Evolutionary conservation across 2,888 invertebrate species (phyloP).

Genomic region (Hipparchia semele): DNA sequence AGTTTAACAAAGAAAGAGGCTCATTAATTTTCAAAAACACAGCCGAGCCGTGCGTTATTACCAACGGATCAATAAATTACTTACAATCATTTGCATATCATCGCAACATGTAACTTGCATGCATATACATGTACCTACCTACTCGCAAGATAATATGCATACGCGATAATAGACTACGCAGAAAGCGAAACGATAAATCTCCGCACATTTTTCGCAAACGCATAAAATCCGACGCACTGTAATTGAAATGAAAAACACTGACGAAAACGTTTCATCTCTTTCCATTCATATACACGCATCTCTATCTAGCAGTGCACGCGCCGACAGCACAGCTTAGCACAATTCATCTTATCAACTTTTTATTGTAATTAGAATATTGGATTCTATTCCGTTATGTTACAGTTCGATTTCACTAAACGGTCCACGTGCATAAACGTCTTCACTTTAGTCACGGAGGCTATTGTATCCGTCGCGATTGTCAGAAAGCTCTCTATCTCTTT

Average conservation of each 20-base stretch:
- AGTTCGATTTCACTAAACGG: conserved; percentile 42
- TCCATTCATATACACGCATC: conserved; percentile 57
- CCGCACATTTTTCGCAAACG: conserved; percentile 78
- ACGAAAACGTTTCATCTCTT: conserved; percentile 52
- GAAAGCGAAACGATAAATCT: conserved; percentile 74
- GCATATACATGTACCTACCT: conserved; percentile 32
- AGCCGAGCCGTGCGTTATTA: conserved; percentile 40
- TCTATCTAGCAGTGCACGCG: conserved; percentile 70
- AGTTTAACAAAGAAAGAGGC: conserved; percentile 38
- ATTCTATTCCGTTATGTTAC: conserved; percentile 42
- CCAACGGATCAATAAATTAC: conserved; percentile 49
- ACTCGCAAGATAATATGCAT: conserved; percentile 36
- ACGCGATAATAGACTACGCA: conserved; percentile 68
- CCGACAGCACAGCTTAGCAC: conserved; percentile 38
- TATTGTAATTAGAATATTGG: conserved; percentile 37
- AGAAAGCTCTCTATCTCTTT: conserved; percentile 57
- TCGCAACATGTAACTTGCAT: conserved; percentile 44
- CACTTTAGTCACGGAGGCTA: conserved; percentile 53
- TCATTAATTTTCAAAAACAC: conserved; percentile 41
- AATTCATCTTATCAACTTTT: conserved; percentile 33
- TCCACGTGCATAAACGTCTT: conserved; percentile 41
- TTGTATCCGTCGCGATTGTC: conserved; percentile 75
- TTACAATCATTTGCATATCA: conserved; percentile 50
- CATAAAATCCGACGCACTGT: conserved; percentile 77
- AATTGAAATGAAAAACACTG: conserved; percentile 63